Evolutionary conservation across 2,113 vertebrate genomes (phyloP).

Genomic region (Meleagris gallopavo): DNA sequence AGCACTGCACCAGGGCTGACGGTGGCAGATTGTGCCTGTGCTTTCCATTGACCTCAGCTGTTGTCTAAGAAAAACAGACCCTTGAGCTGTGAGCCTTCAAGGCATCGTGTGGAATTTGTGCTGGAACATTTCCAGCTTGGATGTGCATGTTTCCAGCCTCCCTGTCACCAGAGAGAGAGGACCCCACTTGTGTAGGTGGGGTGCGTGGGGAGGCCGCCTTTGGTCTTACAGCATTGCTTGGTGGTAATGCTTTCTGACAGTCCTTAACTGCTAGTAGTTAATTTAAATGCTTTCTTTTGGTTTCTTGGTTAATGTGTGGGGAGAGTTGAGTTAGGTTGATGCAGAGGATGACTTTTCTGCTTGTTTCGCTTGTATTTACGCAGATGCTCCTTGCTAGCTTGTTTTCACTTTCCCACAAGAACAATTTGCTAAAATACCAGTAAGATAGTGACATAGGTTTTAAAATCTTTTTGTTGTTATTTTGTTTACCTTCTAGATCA

Average conservation of each 20-base stretch:
- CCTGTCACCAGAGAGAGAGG: not conserved
- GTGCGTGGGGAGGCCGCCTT: fast-evolving
- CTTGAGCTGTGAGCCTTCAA: not conserved
- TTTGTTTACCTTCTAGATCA: conserved; percentile 20
- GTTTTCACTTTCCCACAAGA: conserved; percentile 60
- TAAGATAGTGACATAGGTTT: not conserved
- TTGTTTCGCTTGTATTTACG: conserved; percentile 9
- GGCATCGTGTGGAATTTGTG: not conserved
- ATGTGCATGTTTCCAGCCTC: not conserved
- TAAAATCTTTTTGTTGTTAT: not conserved
- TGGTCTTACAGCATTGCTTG: not conserved
- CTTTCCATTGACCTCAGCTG: not conserved
- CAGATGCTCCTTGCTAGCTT: conserved; percentile 29
- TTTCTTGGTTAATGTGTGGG: not conserved
- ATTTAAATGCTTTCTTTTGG: not conserved
- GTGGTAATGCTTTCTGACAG: not conserved
- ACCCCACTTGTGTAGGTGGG: fast-evolving
- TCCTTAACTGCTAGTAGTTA: not conserved
- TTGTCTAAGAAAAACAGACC: not conserved
- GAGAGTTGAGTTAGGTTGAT: not conserved
- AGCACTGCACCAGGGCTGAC: not conserved
- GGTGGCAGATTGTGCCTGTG: not conserved
- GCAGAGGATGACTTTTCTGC: not conserved
- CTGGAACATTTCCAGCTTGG: not conserved
- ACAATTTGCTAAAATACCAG: not conserved